Evolutionary conservation across 1,140 invertebrate genomes (phyloP), one percentile per base, ranked within the genome.

Genomic region (Cotesia chilonis): DNA sequence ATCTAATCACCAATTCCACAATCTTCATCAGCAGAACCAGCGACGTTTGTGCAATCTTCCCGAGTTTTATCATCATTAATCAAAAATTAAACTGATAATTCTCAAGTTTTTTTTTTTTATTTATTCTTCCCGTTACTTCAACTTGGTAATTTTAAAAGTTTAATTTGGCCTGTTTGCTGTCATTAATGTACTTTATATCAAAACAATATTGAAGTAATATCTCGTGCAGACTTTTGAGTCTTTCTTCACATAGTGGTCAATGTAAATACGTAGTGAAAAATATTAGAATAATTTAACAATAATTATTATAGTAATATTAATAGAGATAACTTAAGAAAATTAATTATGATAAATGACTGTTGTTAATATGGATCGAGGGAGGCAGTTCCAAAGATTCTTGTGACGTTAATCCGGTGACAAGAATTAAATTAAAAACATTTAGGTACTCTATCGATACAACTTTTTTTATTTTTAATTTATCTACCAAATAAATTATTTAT

Each of bases 31-130:
- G 4, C 74, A 74, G 20, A 78, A 79, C 28, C 82, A 83, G 68
- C 84, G 84, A 80, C 85, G 81, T 70, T 80, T 86, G 79, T 87
- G 85, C 81, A 87, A 87, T 83, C 76, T 86, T 66, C 71, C 85
- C 28, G 83, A 87, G 63, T 87, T 84, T 71, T 87, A 86, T 81
- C 84, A 83, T 65, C 84, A 83, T 65, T 87, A 83, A 78, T 75
- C 60, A 51, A 57, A 38, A 64, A 12, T 14, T 6, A 61, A 59
- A 55, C 20, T 37, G 35, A 38, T 64, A n/a, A 17, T 7, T 47
- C 6, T 5, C 10, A 47, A 47, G 7, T 47, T 47, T 9, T 47
- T 2, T 9, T 47, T 2, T 47, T 47, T 47, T 47, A 47, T 47
- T 47, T 47, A 41, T 69, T 69, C 5, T 4, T 68, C 65, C 5